These are phyloP conservation scores for Danaus plexippus DNA, from an alignment of 1,140 invertebrate species.

Conservation along the genomic window DNA sequence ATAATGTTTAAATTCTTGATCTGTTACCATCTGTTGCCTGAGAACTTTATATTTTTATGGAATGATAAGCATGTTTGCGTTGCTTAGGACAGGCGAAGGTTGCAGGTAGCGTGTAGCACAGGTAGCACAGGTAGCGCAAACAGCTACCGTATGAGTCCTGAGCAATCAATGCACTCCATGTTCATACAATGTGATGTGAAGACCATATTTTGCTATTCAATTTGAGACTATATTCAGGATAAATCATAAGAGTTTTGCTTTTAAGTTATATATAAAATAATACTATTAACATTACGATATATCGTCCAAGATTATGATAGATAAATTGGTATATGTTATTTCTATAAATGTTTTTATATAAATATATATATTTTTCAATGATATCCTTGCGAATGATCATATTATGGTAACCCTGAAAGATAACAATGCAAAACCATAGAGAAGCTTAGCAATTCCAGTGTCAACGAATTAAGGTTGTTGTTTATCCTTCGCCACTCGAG, in stretches of 20 bases:
- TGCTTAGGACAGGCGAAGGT: constrained; percentile 29
- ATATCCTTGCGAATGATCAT: constrained; percentile 1
- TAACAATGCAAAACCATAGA: constrained; percentile 44
- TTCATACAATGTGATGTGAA: constrained; percentile 34
- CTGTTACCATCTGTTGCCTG: constrained; percentile 36
- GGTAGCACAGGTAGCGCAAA: constrained; percentile 64
- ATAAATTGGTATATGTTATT: too few species aligned
- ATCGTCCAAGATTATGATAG: too few species aligned
- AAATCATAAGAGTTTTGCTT: too few species aligned
- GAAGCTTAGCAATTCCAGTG: constrained; percentile 31
- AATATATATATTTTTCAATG: not conserved
- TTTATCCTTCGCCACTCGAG: constrained; percentile 48
- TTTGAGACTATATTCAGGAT: not conserved
- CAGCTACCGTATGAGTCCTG: constrained; percentile 59
- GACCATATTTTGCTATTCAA: constrained; percentile 17
- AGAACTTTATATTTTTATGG: constrained; percentile 54
- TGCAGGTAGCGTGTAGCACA: constrained; percentile 33
- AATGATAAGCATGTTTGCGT: constrained; percentile 60
- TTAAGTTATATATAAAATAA: too few species aligned
- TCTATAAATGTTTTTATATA: too few species aligned
- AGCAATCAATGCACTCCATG: constrained; percentile 38
- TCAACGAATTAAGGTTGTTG: constrained; percentile 43
- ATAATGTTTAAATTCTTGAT: constrained; percentile 50
- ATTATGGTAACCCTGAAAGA: constrained; percentile 4
- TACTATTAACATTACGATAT: too few species aligned